These are phyloP conservation scores for Atta colombica DNA, from an alignment of 1,140 invertebrate genomes.

Conservation along the genomic window DNA sequence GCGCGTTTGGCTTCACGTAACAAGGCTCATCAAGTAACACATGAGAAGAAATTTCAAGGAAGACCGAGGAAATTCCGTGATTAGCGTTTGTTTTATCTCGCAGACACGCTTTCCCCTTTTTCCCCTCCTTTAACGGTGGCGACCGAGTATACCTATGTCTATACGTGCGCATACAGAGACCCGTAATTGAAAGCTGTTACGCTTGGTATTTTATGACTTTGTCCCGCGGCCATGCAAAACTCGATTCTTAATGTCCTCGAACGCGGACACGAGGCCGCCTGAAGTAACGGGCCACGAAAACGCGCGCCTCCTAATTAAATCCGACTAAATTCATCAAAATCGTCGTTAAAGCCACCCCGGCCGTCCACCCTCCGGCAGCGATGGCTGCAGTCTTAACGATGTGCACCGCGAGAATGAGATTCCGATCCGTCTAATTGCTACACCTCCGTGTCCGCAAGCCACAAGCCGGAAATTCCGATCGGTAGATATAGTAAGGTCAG, in stretches of 20 bases:
- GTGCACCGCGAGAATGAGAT: slow-evolving; percentile 72
- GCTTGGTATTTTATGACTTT: slow-evolving; percentile 83
- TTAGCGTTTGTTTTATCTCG: slow-evolving; percentile 48
- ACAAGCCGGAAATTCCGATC: slow-evolving; percentile 59
- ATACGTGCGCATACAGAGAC: slow-evolving; percentile 72
- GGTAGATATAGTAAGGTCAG: slow-evolving; percentile 38
- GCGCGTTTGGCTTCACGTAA: slow-evolving; percentile 14
- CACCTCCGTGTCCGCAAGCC: slow-evolving; percentile 52
- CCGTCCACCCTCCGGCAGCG: slow-evolving; percentile 41
- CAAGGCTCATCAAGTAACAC: slow-evolving; percentile 49
- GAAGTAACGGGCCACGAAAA: slow-evolving; percentile 77
- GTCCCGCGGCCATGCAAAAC: slow-evolving; percentile 82
- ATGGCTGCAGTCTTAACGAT: slow-evolving; percentile 63
- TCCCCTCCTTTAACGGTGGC: slow-evolving; percentile 28
- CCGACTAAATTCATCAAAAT: slow-evolving; percentile 82
- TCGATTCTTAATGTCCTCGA: slow-evolving; percentile 78
- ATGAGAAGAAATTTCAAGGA: slow-evolving; percentile 59
- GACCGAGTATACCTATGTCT: slow-evolving; percentile 38
- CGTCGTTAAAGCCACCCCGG: slow-evolving; percentile 73
- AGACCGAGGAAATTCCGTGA: slow-evolving; percentile 51
- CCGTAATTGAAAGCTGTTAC: slow-evolving; percentile 84
- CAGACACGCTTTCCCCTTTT: not conserved
- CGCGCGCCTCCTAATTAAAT: slow-evolving; percentile 80
- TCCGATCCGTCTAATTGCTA: slow-evolving; percentile 76
- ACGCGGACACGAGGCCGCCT: slow-evolving; percentile 56